A percentile compares a stretch with the other conserved stretches of the same genome.
These are phyloP conservation scores for Nomada hirtipes DNA, from an alignment of 2,888 invertebrate species.

Conservation along the genomic window DNA sequence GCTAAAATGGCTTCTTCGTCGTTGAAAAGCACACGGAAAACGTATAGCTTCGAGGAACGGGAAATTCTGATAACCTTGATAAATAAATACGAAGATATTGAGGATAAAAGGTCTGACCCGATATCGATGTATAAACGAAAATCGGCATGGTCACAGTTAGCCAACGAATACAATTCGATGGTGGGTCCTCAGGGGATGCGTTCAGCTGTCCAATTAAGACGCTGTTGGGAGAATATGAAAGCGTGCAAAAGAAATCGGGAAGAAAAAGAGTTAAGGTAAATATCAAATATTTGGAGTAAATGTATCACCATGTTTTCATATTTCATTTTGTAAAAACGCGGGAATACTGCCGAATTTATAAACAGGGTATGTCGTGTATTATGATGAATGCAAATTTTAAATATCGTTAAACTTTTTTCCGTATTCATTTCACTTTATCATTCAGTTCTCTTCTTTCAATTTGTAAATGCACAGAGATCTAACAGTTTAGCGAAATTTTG, in stretches of 20 bases:
- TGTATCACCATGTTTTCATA: background rate
- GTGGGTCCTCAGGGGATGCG: conserved; percentile 72
- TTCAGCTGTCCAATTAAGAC: conserved; percentile 73
- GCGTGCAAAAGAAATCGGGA: conserved; percentile 76
- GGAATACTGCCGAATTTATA: too few species aligned
- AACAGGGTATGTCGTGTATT: too few species aligned
- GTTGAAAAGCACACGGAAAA: conserved; percentile 75
- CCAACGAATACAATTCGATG: conserved; percentile 74
- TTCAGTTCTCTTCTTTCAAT: too few species aligned
- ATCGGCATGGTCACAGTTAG: conserved; percentile 74
- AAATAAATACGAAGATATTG: conserved; percentile 73
- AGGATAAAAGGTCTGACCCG: conserved; percentile 71
- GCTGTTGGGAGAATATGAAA: conserved; percentile 79
- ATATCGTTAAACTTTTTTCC: too few species aligned
- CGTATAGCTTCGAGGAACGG: conserved; percentile 77
- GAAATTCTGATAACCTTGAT: conserved; percentile 75
- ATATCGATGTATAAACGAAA: conserved; percentile 75
- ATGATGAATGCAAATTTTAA: too few species aligned
- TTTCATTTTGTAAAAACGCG: background rate
- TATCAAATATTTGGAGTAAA: background rate
- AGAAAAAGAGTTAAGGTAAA: conserved; percentile 71
- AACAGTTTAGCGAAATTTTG: too few species aligned
- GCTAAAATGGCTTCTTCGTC: conserved; percentile 73
- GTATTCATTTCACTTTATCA: too few species aligned
- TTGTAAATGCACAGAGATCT: too few species aligned